Base-by-base conservation (phyloP, 1,140 invertebrate genomes). In the Pseudomyrmex dendroicus region DNA sequence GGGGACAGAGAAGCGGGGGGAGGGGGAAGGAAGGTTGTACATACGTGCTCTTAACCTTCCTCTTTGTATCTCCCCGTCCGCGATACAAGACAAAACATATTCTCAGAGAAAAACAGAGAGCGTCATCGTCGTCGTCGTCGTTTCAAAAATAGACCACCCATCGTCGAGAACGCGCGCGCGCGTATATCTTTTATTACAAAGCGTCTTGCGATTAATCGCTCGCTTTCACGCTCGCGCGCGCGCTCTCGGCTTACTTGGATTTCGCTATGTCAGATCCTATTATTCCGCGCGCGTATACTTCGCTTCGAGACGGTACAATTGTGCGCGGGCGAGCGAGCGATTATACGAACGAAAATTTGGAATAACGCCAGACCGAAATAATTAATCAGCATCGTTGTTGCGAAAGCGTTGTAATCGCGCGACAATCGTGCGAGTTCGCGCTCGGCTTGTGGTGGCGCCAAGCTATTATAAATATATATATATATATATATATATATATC, bases 71-170 rank as follows among this genome's bases (percentile, higher is more conserved):
- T 9, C 25, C 17, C 9, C 25, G 67, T 44, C 35, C 73, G 61
- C 61, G 66, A 83, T 22, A 70, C 15, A 57, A 57, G 63, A 83
- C 63, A 63, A 76, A 68, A 73, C 80, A 57, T 64, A 70, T 50
- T 52, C 25, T 20, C 63, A 35, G 22, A 61, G 46, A 22, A 56
- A 84, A 63, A 86, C 73, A 84, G 77, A 76, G 57, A 86, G 46
- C 67, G 20, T 57, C 17, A 52, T 20, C 48, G 48, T 84, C 73
- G 72, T 35, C 35, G 35, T 35, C 35, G 35, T 35, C 35, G 35
- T 35, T 35, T 35, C 50, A 13, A 86, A 84, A 86, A 86, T 86
- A 86, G 83, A 84, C 82, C 82, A 83, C 72, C 35, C 73, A 50
- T 64, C 50, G 73, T 59, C 66, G 67, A 59, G 61, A 67, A 35